These are phyloP conservation scores for Uropsilus gracilis DNA, from an alignment of 2,113 vertebrate genomes.

Conservation along the genomic window DNA sequence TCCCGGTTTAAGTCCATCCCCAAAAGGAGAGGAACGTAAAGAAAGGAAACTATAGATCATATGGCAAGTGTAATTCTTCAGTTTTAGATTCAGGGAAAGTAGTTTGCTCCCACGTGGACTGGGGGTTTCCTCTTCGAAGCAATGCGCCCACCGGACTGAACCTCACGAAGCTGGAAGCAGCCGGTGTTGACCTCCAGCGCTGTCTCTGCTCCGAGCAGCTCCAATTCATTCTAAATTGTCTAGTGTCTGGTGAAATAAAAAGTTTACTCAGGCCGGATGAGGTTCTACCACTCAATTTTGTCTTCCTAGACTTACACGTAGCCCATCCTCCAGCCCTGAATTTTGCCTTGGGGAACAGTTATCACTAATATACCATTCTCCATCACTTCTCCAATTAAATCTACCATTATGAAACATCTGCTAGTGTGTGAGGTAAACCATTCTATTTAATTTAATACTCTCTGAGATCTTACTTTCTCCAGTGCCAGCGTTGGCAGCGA, in stretches of 20 bases:
- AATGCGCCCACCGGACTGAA: background rate
- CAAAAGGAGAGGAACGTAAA: background rate
- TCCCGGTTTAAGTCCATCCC: background rate
- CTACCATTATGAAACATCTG: slow-evolving; percentile 36
- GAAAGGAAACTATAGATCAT: background rate
- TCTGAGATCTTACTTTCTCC: slow-evolving; percentile 7
- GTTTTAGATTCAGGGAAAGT: background rate
- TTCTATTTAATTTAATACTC: slow-evolving; percentile 28
- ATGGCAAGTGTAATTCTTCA: background rate
- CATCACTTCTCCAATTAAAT: slow-evolving; percentile 52
- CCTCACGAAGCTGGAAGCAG: background rate
- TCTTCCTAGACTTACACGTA: background rate
- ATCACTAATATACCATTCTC: slow-evolving; percentile 23
- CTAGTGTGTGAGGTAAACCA: background rate
- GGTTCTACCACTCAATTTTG: background rate
- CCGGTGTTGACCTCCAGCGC: background rate
- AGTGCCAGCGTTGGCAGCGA: background rate
- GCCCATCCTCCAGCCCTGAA: background rate
- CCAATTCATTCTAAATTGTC: background rate
- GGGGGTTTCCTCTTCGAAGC: slow-evolving; percentile 4
- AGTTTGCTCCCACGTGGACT: background rate
- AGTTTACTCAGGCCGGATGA: background rate
- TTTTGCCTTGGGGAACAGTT: slow-evolving; percentile 37
- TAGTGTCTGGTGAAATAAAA: background rate
- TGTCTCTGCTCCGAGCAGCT: background rate